Base-by-base conservation (phyloP, 2,888 invertebrate genomes). In the Conus canariensis region DNA sequence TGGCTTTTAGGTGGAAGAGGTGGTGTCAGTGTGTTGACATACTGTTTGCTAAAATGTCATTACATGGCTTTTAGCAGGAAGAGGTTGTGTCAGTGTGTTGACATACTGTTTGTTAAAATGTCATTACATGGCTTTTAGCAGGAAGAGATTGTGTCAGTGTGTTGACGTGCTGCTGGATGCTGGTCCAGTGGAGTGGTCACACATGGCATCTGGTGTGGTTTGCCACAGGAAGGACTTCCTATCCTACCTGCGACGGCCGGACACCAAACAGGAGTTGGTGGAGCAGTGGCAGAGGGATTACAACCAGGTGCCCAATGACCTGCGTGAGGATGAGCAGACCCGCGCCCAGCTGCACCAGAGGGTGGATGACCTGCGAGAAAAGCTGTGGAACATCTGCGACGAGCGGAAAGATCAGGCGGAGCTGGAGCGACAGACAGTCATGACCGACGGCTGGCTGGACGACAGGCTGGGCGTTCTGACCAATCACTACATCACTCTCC, bases 241-340 rank as follows among this genome's bases (percentile, higher is more conserved):
- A 88, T 92, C 93, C 6, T 96, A 95, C 92, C 92, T 96, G 58
- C 90, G 94, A 67, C 91, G 96, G 90, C 96, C 96, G 30, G 96
- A 96, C 91, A 94, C 94, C 89, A 96, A 96, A 91, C 96, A 96
- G 90, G 95, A 96, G 87, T 95, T 95, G 92, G 93, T 96, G 9
- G 92, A 93, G 7, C 95, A 95, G 82, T 96, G 96, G 94, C 96
- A 96, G 89, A 95, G 95, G 95, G 96, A 96, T 12, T 96, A 95
- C 92, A 96, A 96, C 92, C 94, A 93, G 25, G 94, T 96, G 0
- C 90, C 96, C 45, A 95, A 96, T 92, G 96, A 96, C 91, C 94
- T 96, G 93, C 93, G 96, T 16, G 96, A 95, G 58, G 96, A 96
- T 91, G 96, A 96, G 85, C 96, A 96, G 91, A 95, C 95, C 7